Conservation (phyloP, 2,888 invertebrate species). For the Lasioglossum villosulum region DNA sequence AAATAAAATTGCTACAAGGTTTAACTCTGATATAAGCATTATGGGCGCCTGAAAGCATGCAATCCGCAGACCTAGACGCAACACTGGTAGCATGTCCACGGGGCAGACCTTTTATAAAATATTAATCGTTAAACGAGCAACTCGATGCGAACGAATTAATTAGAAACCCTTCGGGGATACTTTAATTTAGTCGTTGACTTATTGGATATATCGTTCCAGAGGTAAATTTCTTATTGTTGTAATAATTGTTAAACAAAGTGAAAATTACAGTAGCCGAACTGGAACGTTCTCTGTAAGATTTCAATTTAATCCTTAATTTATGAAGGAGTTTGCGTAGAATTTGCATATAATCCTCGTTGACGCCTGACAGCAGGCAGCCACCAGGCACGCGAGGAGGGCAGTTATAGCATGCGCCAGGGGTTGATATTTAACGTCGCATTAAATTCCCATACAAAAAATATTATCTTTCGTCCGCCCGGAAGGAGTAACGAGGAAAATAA, state of each 20-base stretch:
- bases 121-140: background rate
- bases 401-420: background rate
- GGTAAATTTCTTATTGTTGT: background rate
- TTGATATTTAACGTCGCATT: background rate
- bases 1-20: background rate
- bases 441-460: background rate
- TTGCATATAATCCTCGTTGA: background rate
- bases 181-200: background rate
- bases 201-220: background rate
- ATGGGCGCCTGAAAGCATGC: background rate
- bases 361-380: background rate
- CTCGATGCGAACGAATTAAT: background rate
- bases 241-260: background rate
- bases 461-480: background rate
- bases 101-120: background rate
- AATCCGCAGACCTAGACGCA: background rate
- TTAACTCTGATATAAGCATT: background rate
- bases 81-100: background rate
- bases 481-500: background rate
- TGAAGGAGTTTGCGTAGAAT: background rate
- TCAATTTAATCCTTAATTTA: constrained; percentile 2
- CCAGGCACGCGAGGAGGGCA: background rate
- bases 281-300: no score
- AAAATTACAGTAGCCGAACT: no score
- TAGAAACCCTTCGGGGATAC: background rate